Evolutionary conservation across 1,140 invertebrate species (phyloP).

Genomic region (Rhizoglyphus robini): DNA sequence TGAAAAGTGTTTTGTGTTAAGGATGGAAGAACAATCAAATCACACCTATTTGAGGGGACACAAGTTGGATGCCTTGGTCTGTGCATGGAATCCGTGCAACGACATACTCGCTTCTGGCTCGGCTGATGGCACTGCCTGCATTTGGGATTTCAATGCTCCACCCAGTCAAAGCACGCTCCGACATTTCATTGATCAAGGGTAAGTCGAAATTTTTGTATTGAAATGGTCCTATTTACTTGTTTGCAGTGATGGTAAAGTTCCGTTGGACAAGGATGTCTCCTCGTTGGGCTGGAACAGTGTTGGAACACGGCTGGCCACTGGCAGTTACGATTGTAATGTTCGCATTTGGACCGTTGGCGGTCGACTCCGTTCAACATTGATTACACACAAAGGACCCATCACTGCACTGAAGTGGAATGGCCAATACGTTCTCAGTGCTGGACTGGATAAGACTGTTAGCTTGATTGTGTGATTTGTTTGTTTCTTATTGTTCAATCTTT

Average conservation of each 20-base stretch:
- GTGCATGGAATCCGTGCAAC: slow-evolving; percentile 95
- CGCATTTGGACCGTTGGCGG: slow-evolving; percentile 93
- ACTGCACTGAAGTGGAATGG: slow-evolving; percentile 99
- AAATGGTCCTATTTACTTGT: slow-evolving; percentile 89
- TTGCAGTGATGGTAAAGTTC: too few relatives aligned
- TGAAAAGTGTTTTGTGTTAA: too few relatives aligned
- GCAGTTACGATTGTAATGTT: slow-evolving; percentile 96
- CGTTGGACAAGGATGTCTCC: too few relatives aligned
- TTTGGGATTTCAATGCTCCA: slow-evolving; percentile 88
- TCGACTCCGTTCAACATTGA: slow-evolving; percentile 74
- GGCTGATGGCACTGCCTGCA: slow-evolving; percentile 91
- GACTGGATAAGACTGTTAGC: slow-evolving; percentile 44
- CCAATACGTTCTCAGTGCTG: slow-evolving; percentile 75
- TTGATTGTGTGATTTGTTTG: slow-evolving; percentile 2
- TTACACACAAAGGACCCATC: slow-evolving; percentile 98
- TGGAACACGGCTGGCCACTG: slow-evolving; percentile 83
- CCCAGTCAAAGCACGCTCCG: slow-evolving; percentile 74
- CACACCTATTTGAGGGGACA: slow-evolving; percentile 84
- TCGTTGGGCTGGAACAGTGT: too few relatives aligned
- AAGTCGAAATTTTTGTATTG: neutral
- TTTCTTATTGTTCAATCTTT: too few relatives aligned
- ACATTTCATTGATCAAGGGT: slow-evolving; percentile 89
- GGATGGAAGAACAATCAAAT: too few relatives aligned
- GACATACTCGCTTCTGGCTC: slow-evolving; percentile 91
- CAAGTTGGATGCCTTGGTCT: slow-evolving; percentile 97